These are phyloP conservation scores for Muscina levida DNA, from an alignment of 2,888 invertebrate species.

Conservation along the genomic window DNA sequence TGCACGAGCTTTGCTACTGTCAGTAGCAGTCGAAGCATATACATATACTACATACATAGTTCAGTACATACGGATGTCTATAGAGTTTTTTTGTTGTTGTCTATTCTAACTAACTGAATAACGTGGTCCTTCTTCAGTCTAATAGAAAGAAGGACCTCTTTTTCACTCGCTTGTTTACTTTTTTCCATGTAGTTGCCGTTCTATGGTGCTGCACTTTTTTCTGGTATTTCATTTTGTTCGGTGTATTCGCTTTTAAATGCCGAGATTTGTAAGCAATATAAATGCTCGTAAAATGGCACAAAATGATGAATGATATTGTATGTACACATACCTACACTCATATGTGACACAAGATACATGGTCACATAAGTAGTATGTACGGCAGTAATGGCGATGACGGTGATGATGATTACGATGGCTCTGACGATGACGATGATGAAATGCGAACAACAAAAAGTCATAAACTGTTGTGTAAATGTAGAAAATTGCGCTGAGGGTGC, in stretches of 20 bases:
- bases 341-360: background rate
- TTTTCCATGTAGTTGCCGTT: constrained; percentile 31
- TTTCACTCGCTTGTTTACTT: constrained; percentile 61
- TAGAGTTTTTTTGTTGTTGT: background rate
- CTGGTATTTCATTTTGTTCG: constrained; percentile 9
- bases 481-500: constrained; percentile 60
- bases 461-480: constrained; percentile 38
- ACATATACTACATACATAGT: too few species aligned
- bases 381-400: constrained; percentile 3
- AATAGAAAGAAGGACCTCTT: constrained; percentile 54
- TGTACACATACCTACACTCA: constrained; percentile 7
- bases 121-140: constrained; percentile 11
- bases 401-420: constrained; percentile 2
- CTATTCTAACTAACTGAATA: constrained; percentile 32
- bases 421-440: constrained; percentile 18
- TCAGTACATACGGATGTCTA: constrained; percentile 66
- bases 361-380: background rate
- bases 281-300: constrained; percentile 65
- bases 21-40: constrained; percentile 71
- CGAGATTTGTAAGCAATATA: constrained; percentile 66
- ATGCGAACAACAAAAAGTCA: constrained; percentile 42
- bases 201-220: constrained; percentile 45
- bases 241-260: constrained; percentile 52
- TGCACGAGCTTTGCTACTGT: constrained; percentile 69
- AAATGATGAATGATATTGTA: constrained; percentile 65